Conservation (phyloP, 2,113 vertebrate species). For the Barnardius zonarius region DNA sequence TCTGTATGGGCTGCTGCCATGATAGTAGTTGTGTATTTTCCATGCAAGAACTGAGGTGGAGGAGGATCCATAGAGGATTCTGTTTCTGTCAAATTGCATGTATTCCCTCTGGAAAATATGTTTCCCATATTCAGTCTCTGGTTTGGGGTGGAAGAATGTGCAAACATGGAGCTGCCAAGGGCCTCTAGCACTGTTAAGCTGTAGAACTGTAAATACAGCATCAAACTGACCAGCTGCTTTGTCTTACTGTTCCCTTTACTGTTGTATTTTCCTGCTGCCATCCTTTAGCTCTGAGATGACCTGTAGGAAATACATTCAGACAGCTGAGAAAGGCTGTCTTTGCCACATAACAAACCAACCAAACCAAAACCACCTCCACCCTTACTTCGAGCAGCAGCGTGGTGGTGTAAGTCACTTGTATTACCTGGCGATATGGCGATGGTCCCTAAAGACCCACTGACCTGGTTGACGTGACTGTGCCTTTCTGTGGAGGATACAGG, state of each 20-base stretch:
- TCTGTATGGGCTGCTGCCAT: not conserved
- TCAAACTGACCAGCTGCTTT: not conserved
- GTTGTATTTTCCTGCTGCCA: accelerated
- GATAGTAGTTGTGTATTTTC: not conserved
- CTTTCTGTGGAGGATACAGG: not conserved
- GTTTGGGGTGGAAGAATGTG: not conserved
- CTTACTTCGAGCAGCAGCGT: not conserved
- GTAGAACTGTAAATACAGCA: not conserved
- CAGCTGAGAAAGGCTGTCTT: not conserved
- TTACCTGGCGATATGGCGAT: not conserved
- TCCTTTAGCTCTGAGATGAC: not conserved
- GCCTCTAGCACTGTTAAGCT: not conserved
- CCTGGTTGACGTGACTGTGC: not conserved
- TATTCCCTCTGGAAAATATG: not conserved
- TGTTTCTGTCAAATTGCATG: not conserved
- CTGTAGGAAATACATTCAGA: not conserved
- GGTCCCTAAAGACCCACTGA: not conserved
- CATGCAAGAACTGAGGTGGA: not conserved
- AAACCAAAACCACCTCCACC: not conserved
- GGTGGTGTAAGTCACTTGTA: not conserved
- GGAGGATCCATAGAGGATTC: not conserved
- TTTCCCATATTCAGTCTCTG: not conserved
- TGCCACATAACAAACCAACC: not conserved
- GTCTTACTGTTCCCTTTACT: not conserved
- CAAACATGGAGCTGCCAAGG: not conserved